phyloP scores from a whole-genome alignment of 2,888 invertebrate genomes.

The Eupithecia subfuscata region DNA sequence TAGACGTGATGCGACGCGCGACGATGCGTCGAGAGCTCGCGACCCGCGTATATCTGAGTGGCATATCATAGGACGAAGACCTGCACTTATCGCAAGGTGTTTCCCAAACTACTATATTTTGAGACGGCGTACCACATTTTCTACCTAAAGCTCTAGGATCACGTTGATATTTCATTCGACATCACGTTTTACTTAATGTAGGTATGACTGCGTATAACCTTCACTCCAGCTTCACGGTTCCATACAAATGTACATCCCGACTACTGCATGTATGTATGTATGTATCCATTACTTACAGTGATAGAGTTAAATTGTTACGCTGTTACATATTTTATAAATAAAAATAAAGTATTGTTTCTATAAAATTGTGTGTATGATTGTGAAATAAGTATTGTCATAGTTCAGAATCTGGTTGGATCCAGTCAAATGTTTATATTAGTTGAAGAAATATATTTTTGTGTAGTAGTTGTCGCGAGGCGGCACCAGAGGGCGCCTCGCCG shows the following conservation, averaged over 20 bases:
- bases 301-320: constrained; percentile 23
- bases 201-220: background rate
- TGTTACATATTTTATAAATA: constrained; percentile 28
- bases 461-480: background rate
- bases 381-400: constrained; percentile 19
- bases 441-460: constrained; percentile 16
- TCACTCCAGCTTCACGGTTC: constrained; percentile 15
- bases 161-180: constrained; percentile 56
- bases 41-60: constrained; percentile 49
- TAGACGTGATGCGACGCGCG: constrained; percentile 38
- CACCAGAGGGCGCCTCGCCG: no score
- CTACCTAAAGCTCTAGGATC: constrained; percentile 52
- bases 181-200: constrained; percentile 37
- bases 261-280: background rate
- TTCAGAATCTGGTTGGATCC: constrained; percentile 12
- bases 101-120: constrained; percentile 55
- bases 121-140: constrained; percentile 57
- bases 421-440: constrained; percentile 18
- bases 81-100: constrained; percentile 40
- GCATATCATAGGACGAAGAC: constrained; percentile 59
- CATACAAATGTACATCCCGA: background rate
- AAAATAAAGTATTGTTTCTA: constrained; percentile 22
- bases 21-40: constrained; percentile 22
- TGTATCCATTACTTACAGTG: background rate
- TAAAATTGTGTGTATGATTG: constrained; percentile 16